Percentiles rank a stretch among this genome's conserved stretches.
phyloP scores from a whole-genome alignment of 2,888 invertebrate species.

The Charanyca ferruginea region DNA sequence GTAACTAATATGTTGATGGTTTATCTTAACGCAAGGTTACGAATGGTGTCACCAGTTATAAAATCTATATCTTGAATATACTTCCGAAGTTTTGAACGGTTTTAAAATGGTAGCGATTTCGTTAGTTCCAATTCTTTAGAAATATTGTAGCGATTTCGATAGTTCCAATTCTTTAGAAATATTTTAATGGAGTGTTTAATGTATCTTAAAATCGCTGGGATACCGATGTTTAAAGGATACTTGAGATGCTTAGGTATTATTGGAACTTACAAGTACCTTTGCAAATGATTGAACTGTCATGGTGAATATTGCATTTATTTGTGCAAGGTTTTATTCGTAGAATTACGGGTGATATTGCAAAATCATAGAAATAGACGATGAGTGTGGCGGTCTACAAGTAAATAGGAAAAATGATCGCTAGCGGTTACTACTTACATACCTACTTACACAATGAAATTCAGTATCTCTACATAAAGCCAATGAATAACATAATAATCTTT shows the following conservation, averaged over 20 bases:
- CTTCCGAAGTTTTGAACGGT: background rate
- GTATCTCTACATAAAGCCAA: slow-evolving; percentile 9
- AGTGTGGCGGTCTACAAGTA: background rate
- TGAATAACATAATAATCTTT: slow-evolving; percentile 42
- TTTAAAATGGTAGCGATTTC: background rate
- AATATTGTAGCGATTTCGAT: background rate
- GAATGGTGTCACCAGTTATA: slow-evolving; percentile 17
- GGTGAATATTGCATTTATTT: slow-evolving; percentile 13
- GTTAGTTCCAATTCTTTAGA: background rate
- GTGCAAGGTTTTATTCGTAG: slow-evolving; percentile 1
- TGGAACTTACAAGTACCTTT: slow-evolving; percentile 8
- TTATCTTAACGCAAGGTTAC: slow-evolving; percentile 31
- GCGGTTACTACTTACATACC: background rate
- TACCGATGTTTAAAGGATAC: background rate
- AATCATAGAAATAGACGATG: background rate
- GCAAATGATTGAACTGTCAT: slow-evolving; percentile 29
- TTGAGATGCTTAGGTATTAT: slow-evolving; percentile 7
- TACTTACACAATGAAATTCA: slow-evolving; percentile 12
- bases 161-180: background rate
- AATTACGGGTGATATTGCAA: background rate
- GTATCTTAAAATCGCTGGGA: background rate
- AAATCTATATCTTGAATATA: background rate
- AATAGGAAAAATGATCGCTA: background rate
- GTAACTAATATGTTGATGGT: slow-evolving; percentile 30
- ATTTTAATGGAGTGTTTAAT: background rate